These are phyloP conservation scores for Torymus aiolomorphi DNA, from an alignment of 2,888 invertebrate genomes.

Conservation along the genomic window DNA sequence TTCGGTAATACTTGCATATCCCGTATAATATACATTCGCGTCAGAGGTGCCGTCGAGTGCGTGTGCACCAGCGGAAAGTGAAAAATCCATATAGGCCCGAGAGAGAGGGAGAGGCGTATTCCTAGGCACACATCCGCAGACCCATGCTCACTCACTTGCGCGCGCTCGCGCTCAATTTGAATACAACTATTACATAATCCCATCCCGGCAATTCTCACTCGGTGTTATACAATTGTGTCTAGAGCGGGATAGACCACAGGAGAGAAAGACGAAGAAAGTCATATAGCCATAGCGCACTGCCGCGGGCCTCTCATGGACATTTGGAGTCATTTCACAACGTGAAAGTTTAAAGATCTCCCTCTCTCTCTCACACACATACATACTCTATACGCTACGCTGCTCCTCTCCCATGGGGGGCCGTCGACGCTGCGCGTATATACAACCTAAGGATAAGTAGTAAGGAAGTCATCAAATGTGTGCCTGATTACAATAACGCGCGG, in stretches of 20 bases:
- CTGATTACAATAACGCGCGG: constrained; percentile 42
- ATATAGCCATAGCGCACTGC: not conserved
- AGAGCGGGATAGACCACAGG: constrained; percentile 13
- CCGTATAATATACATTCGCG: too few relatives aligned
- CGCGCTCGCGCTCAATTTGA: constrained; percentile 16
- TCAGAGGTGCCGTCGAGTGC: too few relatives aligned
- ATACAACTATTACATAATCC: constrained; percentile 37
- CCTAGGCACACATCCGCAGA: too few relatives aligned
- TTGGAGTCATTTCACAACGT: constrained; percentile 53
- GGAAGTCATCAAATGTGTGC: constrained; percentile 51
- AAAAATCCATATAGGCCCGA: too few relatives aligned
- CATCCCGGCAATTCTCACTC: constrained; percentile 2
- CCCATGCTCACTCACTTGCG: too few relatives aligned
- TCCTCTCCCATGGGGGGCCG: too few relatives aligned
- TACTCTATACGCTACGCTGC: too few relatives aligned
- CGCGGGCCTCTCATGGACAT: constrained; percentile 44
- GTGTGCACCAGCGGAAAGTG: too few relatives aligned
- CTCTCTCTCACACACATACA: not conserved
- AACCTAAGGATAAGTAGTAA: constrained; percentile 16
- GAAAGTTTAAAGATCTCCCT: constrained; percentile 55
- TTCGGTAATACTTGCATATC: too few relatives aligned
- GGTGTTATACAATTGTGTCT: constrained; percentile 48
- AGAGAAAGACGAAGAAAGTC: constrained; percentile 34
- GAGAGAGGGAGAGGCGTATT: too few relatives aligned
- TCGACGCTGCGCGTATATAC: too few relatives aligned